Base-by-base conservation (phyloP, 2,113 vertebrate species). In the Urocolius indicus region DNA sequence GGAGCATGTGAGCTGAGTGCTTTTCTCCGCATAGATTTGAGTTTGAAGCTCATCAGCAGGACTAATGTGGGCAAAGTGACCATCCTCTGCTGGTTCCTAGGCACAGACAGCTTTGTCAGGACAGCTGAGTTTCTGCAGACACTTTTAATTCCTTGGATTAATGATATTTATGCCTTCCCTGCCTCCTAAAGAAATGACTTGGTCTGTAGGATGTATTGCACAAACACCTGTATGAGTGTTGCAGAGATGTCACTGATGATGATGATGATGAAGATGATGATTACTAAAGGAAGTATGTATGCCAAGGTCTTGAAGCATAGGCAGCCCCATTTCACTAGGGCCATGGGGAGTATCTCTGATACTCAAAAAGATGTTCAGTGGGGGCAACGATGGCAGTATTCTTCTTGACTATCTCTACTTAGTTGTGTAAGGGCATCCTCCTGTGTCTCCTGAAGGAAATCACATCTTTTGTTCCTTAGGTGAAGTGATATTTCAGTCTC, bases 181-280 rank as follows among this genome's bases (percentile, higher is more conserved):
- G 22, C 8, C 36, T 68, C 55, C 51, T 65, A 69, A 69, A 27
- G 11, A 2, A 71, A 63, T 32, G 34, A 27, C n/a, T 65, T 73
- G 16, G 18, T 61, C 83, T 57, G 55, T 59, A 49, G 51, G 29
- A 27, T 9, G 11, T 9, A 16, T 38, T n/a, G 51, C n/a, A 38
- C 9, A 18, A 18, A 22, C 0, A 1, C 46, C 34, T 79, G 26
- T 61, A 6, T 5, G 6, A 62, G 30, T 58, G 43, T 34, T 0
- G 0, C 48, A 63, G 74, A 49, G 32, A 2, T 77, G 21, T 30
- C 57, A 51, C 8, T 4, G 3, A 29, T 46, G 45, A 32, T n/a
- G 59, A 72, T 17, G 46, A 49, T 3, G 62, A 75, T 3, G 46
- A 49, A 2, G 62, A 75, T 3, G 30, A 49, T n/a, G 29, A 55